phyloP scores from a whole-genome alignment of 2,888 invertebrate genomes.

The Eumacrocentrus americanus region DNA sequence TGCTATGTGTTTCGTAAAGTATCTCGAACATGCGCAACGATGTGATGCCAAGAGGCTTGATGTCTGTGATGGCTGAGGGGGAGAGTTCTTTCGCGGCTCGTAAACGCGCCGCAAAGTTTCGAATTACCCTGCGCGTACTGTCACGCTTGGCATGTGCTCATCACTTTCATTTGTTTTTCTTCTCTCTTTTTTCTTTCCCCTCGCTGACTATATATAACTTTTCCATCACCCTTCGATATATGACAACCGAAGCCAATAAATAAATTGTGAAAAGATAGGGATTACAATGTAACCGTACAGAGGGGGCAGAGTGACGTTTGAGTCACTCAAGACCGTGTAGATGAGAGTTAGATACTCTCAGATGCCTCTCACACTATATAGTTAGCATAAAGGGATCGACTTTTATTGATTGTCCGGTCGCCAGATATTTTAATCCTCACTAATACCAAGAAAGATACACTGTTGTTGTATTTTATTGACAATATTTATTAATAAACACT shows the following conservation, averaged over 20 bases:
- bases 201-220: neutral
- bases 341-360: no score
- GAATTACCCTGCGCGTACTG: conserved; percentile 35
- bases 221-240: neutral
- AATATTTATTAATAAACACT: no score
- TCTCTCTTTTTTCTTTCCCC: conserved; percentile 4
- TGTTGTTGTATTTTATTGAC: no score
- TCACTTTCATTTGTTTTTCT: conserved; percentile 16
- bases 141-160: conserved; percentile 17
- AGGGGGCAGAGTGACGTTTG: no score
- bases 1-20: neutral
- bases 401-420: no score
- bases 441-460: no score
- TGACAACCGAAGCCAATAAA: neutral
- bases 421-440: no score
- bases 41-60: conserved; percentile 19
- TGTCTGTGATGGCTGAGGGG: conserved; percentile 3
- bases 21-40: conserved; percentile 14
- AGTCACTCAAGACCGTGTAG: no score
- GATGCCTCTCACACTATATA: no score
- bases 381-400: no score
- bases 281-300: no score
- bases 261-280: no score
- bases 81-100: conserved; percentile 32
- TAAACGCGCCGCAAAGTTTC: conserved; percentile 40